Base-by-base conservation (phyloP, 2,888 invertebrate genomes). In the Podotricha telesiphe region DNA sequence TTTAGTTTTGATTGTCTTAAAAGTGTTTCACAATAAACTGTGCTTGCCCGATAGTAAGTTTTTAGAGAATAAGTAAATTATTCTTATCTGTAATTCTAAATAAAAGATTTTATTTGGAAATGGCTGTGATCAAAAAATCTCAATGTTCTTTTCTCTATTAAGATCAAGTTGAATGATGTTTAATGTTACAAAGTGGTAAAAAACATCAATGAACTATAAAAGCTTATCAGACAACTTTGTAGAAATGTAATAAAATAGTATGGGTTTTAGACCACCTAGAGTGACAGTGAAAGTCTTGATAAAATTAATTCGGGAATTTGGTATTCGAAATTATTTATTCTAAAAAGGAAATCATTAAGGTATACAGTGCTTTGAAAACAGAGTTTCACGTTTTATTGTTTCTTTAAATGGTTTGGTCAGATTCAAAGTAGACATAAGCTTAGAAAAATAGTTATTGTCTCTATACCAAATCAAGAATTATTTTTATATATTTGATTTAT, bases 251-350 rank as follows among this genome's bases (percentile, higher is more conserved):
- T 87, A 84, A 86, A 77, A 86, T 81, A 79, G 78, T 78, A 80
- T 79, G 76, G 79, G 72, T 70, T 64, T 74, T 70, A 79, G 90
- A 90, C 90, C 89, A 89, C 90, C 90, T 80, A 79, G 80, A 76
- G 78, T 72, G 78, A 72, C 71, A 76, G 79, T 77, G 77, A 80
- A 80, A 80, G 70, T 67, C 28, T 62, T 77, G 64, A 71, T 77
- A 74, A 79, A 77, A 74, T 77, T 79, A 77, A 79, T 85, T 81
- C 72, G 77, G 79, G 77, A 77, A 84, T 83, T 86, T 85, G 82
- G 84, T 82, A 73, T 77, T 77, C 74, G 74, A 77, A 81, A 81
- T 80, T 77, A 78, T 79, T 77, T 84, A 80, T 78, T 78, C 75
- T 77, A 79, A 78, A 79, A 78, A 65, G 65, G 68, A 65, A 68